Percentiles rank a stretch among this genome's conserved stretches.
Conservation (phyloP, 2,113 vertebrate genomes). For the Sander vitreus region DNA sequence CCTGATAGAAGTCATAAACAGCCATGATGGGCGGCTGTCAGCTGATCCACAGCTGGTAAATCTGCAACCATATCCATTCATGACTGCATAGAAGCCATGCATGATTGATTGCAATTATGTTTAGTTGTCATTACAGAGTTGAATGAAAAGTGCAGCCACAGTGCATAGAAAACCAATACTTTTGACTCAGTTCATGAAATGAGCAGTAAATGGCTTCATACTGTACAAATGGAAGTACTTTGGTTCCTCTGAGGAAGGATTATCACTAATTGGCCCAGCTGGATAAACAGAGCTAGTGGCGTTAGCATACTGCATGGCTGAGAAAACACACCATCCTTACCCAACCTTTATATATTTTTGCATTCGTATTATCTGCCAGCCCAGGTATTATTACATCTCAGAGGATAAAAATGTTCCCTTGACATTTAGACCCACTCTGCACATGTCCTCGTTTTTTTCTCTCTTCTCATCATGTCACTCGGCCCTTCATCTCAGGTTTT, state of each 20-base stretch:
- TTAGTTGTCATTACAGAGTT: slow-evolving; percentile 56
- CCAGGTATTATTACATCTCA: slow-evolving; percentile 35
- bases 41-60: slow-evolving; percentile 64
- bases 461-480: slow-evolving; percentile 21
- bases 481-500: not conserved
- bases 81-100: slow-evolving; percentile 25
- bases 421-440: slow-evolving; percentile 39
- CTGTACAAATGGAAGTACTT: slow-evolving; percentile 67
- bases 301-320: slow-evolving; percentile 50
- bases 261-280: slow-evolving; percentile 76
- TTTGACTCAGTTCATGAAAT: slow-evolving; percentile 62
- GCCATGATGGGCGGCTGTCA: slow-evolving; percentile 59
- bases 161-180: slow-evolving; percentile 52
- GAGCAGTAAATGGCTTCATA: slow-evolving; percentile 63
- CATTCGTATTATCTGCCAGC: slow-evolving; percentile 20
- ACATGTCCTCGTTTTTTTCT: not conserved
- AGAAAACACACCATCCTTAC: slow-evolving; percentile 43
- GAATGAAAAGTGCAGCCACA: slow-evolving; percentile 59
- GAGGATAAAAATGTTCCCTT: slow-evolving; percentile 45
- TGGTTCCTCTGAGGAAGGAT: slow-evolving; percentile 73
- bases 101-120: slow-evolving; percentile 60
- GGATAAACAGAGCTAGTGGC: slow-evolving; percentile 67
- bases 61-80: slow-evolving; percentile 45
- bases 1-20: slow-evolving; percentile 50
- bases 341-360: slow-evolving; percentile 9